Percentiles rank a stretch among this genome's conserved stretches.
phyloP scores from a whole-genome alignment of 2,888 invertebrate species.

The Nephrotoma appendiculata region DNA sequence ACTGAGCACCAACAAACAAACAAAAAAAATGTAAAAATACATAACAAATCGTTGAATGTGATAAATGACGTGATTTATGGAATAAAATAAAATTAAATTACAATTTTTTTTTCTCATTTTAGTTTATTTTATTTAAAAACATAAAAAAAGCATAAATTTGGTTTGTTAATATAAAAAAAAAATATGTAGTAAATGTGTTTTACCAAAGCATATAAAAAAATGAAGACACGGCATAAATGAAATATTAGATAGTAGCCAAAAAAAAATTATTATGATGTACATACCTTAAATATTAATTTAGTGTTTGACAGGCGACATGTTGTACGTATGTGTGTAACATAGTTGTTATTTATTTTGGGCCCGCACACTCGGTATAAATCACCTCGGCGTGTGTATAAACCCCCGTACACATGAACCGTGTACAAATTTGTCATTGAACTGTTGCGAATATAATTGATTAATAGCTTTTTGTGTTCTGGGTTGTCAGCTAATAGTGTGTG shows the following conservation, averaged over 20 bases:
- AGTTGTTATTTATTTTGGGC: not conserved
- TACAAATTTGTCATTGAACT: not conserved
- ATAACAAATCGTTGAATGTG: conserved; percentile 4
- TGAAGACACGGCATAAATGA: not conserved
- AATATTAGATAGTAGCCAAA: not conserved
- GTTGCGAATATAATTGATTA: not conserved
- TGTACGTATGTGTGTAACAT: not conserved
- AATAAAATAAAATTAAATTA: conserved; percentile 3
- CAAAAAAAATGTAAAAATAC: not conserved
- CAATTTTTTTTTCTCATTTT: not conserved
- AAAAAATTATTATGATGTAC: not conserved
- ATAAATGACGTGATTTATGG: conserved; percentile 4
- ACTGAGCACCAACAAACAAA: not conserved
- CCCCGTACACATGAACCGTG: not conserved
- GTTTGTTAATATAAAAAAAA: not conserved
- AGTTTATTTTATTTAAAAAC: not conserved
- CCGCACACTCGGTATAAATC: not conserved
- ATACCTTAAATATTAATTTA: not conserved
- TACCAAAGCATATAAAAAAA: not conserved
- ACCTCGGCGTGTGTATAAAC: not conserved
- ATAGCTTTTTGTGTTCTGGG: not conserved
- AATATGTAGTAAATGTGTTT: not conserved
- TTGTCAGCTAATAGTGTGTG: not conserved
- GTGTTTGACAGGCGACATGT: not conserved
- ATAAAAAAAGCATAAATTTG: not conserved